Evolutionary conservation across 2,113 vertebrate species (phyloP).

Genomic region (Camelus dromedarius): DNA sequence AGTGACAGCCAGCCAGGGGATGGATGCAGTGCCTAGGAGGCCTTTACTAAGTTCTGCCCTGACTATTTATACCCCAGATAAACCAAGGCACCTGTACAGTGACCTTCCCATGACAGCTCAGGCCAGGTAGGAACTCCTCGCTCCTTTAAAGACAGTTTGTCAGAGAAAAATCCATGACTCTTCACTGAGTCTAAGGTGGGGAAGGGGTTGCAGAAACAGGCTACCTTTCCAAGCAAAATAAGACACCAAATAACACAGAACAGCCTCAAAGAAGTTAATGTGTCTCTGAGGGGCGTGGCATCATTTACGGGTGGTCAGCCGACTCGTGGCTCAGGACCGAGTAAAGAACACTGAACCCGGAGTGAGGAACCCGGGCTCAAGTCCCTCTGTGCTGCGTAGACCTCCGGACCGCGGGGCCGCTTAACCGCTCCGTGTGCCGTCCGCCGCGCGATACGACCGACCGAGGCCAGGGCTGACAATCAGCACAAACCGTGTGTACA

Average conservation of each 20-base stretch:
- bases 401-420: neutral
- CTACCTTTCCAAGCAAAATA: neutral
- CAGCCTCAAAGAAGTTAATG: neutral
- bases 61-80: neutral
- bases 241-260: neutral
- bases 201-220: too few species aligned
- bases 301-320: neutral
- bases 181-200: neutral
- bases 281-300: neutral
- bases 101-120: neutral
- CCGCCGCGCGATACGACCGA: too few species aligned
- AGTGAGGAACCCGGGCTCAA: neutral
- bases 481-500: fast-evolving
- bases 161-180: neutral
- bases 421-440: fast-evolving
- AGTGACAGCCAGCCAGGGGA: neutral
- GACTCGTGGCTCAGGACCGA: too few species aligned
- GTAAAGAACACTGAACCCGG: fast-evolving
- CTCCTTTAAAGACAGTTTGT: neutral
- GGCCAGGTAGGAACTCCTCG: fast-evolving
- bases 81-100: too few species aligned
- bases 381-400: neutral
- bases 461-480: fast-evolving
- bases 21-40: fast-evolving
- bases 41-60: neutral